These are phyloP conservation scores for Drosophila anomalata DNA, from an alignment of 2,888 invertebrate species.

Conservation along the genomic window DNA sequence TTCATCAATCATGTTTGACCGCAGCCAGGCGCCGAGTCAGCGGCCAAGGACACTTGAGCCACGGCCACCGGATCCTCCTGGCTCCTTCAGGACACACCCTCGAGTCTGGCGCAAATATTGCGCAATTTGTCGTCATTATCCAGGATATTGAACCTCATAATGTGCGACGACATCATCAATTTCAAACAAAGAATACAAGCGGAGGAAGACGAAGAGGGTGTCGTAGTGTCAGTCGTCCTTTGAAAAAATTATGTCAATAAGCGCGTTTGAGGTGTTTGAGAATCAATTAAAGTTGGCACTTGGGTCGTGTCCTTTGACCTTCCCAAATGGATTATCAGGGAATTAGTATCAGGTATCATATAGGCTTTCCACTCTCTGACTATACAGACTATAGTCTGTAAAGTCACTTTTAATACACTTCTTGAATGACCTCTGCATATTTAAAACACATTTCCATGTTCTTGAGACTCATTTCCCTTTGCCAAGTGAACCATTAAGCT, in stretches of 20 bases:
- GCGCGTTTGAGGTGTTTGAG: too few species aligned
- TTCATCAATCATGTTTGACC: constrained; percentile 76
- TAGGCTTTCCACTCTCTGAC: too few species aligned
- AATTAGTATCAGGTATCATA: too few species aligned
- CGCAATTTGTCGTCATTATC: constrained; percentile 80
- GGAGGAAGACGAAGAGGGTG: not conserved
- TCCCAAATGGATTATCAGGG: too few species aligned
- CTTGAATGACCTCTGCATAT: not conserved
- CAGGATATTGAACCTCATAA: constrained; percentile 79
- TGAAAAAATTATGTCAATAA: too few species aligned
- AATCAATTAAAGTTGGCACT: too few species aligned
- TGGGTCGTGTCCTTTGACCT: too few species aligned
- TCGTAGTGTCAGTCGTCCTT: too few species aligned
- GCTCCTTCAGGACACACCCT: not conserved
- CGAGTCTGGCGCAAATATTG: constrained; percentile 66
- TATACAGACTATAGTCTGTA: too few species aligned
- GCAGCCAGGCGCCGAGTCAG: constrained; percentile 27
- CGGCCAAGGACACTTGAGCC: constrained; percentile 44
- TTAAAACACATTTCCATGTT: not conserved
- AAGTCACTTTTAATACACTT: not conserved
- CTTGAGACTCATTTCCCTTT: not conserved
- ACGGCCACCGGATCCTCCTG: constrained; percentile 12
- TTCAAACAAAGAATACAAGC: constrained; percentile 49
- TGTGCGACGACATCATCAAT: constrained; percentile 76
- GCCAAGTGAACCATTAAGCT: not conserved